phyloP scores from a whole-genome alignment of 1,140 invertebrate genomes.

The Himalopsyche phryganea region DNA sequence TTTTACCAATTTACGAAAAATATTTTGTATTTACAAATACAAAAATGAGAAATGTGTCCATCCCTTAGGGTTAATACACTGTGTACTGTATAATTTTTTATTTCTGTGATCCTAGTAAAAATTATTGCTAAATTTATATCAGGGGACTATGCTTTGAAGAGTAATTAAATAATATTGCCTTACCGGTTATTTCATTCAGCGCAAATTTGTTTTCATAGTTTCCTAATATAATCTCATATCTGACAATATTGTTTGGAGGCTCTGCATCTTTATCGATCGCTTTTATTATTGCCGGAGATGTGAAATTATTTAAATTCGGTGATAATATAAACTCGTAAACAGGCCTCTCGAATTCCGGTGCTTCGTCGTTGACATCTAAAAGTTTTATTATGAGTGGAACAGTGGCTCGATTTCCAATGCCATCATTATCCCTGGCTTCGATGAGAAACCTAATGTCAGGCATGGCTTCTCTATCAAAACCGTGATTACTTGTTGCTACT shows the following conservation, averaged over 20 bases:
- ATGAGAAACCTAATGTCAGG: conserved; percentile 73
- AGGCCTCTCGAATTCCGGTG: conserved; percentile 74
- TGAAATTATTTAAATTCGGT: conserved; percentile 68
- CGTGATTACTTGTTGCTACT: conserved; percentile 67
- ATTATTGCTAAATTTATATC: neutral
- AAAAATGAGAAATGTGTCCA: too few relatives aligned
- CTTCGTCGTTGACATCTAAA: conserved; percentile 84
- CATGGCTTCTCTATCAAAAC: conserved; percentile 79
- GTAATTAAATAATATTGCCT: conserved; percentile 39
- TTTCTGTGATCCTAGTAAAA: neutral
- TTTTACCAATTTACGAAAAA: too few relatives aligned
- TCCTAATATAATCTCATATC: conserved; percentile 78
- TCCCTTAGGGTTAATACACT: too few relatives aligned
- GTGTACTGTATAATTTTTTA: too few relatives aligned
- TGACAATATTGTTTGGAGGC: conserved; percentile 80
- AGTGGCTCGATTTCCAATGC: conserved; percentile 68
- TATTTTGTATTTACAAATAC: too few relatives aligned
- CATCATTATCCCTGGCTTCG: conserved; percentile 82
- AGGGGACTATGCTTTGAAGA: too few relatives aligned
- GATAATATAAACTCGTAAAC: conserved; percentile 80
- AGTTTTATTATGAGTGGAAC: conserved; percentile 72
- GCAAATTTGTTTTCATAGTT: conserved; percentile 77
- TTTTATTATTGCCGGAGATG: conserved; percentile 67
- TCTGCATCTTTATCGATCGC: conserved; percentile 79
- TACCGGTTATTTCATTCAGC: conserved; percentile 74